A percentile compares a stretch with the other conserved stretches of the same genome.
phyloP scores from a whole-genome alignment of 2,113 vertebrate genomes.

The Melanocharis versteri region DNA sequence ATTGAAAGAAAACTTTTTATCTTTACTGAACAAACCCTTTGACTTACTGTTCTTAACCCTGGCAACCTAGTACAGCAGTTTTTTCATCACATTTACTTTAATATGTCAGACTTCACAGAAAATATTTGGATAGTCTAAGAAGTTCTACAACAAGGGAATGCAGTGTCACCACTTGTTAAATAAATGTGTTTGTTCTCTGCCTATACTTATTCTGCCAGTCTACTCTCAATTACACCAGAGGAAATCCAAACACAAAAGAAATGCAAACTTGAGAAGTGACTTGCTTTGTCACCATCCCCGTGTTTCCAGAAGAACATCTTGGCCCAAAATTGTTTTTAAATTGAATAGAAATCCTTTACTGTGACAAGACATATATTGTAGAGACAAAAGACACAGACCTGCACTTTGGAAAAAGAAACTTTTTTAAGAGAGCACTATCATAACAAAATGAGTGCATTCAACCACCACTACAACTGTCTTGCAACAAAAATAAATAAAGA shows the following conservation, averaged over 20 bases:
- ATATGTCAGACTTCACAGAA: background rate
- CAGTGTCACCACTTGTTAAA: background rate
- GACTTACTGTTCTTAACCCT: constrained; percentile 15
- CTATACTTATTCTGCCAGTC: background rate
- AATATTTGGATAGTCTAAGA: constrained; percentile 17
- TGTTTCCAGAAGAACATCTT: background rate
- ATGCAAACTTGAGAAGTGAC: background rate
- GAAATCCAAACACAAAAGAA: background rate
- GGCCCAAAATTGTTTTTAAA: background rate
- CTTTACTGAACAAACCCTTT: constrained; percentile 17
- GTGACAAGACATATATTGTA: background rate
- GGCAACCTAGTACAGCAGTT: background rate
- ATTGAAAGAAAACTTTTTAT: constrained; percentile 25
- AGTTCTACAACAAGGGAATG: background rate
- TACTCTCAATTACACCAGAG: background rate
- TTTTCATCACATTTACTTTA: constrained; percentile 6
- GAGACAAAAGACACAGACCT: background rate
- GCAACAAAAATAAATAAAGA: background rate
- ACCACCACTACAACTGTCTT: background rate
- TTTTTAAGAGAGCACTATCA: background rate
- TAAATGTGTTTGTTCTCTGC: constrained; percentile 16
- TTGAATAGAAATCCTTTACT: background rate
- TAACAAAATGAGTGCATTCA: background rate
- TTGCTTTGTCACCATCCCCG: background rate
- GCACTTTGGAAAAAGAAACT: background rate